Conservation (phyloP, 2,113 vertebrate species). For the Aldabrachelys gigantea region DNA sequence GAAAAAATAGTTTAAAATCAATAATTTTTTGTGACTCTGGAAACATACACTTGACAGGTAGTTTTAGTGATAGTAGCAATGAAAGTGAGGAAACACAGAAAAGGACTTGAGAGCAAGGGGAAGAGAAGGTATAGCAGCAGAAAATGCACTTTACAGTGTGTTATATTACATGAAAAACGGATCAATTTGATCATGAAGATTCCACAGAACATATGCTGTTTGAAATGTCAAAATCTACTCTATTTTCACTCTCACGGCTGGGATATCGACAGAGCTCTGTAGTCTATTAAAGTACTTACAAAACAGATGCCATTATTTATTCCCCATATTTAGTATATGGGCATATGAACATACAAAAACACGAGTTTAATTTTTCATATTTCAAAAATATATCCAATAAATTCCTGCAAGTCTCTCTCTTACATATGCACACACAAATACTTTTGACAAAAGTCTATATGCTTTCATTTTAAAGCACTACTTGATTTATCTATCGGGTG, state of each 20-base stretch:
- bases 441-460: not conserved
- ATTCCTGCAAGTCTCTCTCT: not conserved
- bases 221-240: not conserved
- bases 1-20: not conserved
- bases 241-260: not conserved
- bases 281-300: not conserved
- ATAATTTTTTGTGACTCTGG: not conserved
- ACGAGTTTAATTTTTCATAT: not conserved
- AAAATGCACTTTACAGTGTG: not conserved
- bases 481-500: not conserved
- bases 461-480: too few relatives aligned
- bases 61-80: accelerated
- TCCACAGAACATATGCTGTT: not conserved
- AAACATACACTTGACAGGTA: not conserved
- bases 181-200: not conserved
- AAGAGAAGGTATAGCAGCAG: not conserved
- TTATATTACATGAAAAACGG: not conserved
- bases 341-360: not conserved
- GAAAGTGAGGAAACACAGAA: not conserved
- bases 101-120: not conserved
- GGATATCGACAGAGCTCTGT: not conserved
- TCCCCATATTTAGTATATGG: accelerated
- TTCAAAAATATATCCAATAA: not conserved
- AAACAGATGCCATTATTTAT: not conserved
- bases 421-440: not conserved